These are phyloP conservation scores for Mantis religiosa DNA, from an alignment of 2,888 invertebrate species.

Conservation along the genomic window DNA sequence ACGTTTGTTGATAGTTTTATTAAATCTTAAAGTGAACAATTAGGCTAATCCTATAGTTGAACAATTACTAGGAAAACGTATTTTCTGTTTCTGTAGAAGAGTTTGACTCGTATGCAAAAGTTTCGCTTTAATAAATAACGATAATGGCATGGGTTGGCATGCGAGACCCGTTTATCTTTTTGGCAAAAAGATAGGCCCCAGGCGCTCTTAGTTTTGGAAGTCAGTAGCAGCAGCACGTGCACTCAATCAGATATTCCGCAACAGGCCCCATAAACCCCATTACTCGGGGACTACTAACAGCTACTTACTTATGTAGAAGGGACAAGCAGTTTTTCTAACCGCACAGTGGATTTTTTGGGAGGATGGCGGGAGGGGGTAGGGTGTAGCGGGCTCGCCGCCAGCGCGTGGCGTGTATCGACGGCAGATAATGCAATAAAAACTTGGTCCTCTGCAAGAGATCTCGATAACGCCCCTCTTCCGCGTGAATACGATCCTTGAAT, in stretches of 20 bases:
- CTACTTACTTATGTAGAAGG: not conserved
- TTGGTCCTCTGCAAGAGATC: not conserved
- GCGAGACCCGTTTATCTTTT: not conserved
- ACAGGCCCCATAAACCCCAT: not conserved
- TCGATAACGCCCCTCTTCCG: not conserved
- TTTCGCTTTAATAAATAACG: too few relatives aligned
- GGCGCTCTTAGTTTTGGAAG: not conserved
- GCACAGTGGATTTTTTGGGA: not conserved
- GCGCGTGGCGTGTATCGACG: not conserved
- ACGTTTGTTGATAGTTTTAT: too few relatives aligned
- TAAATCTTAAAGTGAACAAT: too few relatives aligned
- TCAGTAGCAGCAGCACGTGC: not conserved
- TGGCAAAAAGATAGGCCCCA: not conserved
- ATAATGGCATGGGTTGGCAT: not conserved
- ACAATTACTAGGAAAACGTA: too few relatives aligned
- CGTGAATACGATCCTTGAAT: not conserved
- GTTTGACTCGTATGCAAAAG: too few relatives aligned
- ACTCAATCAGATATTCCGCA: not conserved
- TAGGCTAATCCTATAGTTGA: too few relatives aligned
- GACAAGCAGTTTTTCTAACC: not conserved
- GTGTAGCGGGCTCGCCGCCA: not conserved
- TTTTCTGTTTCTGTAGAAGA: too few relatives aligned
- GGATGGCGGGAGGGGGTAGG: too few relatives aligned
- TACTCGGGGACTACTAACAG: not conserved
- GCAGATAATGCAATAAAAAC: not conserved